Evolutionary conservation across 2,888 invertebrate genomes (phyloP), one percentile per base, ranked within the genome.

Genomic region (Proisotoma minuta): DNA sequence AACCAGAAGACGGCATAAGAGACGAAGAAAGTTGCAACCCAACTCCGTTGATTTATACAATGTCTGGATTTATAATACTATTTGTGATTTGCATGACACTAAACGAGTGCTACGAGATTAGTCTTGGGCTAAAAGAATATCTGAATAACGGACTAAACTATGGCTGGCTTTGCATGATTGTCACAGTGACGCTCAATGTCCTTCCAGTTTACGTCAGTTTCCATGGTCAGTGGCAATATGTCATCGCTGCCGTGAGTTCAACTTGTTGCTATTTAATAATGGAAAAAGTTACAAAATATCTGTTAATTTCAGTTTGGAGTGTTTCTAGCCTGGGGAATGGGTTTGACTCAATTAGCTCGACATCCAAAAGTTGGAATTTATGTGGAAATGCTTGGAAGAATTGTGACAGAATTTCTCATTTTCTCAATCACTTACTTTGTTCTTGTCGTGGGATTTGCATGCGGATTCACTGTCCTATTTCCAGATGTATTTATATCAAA

Each of bases 321-420:
- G 73, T 85, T 91, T 66, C 79, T 89, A 56, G 85, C 88, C 40
- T 91, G 91, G 91, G 77, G 89, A 5, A 90, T 91, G 76, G 78
- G 91, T n/a, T 89, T 91, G 89, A 86, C 90, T 84, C 84, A 91
- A 28, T 86, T 91, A 20, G 91, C 91, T 22, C 81, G 91, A 59
- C 90, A 91, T 78, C 91, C 91, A 40, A 87, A 87, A 71, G 90
- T 91, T 73, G 91, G 91, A 0, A 80, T 91, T 2, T 91, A 91
- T 75, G 87, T 91, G 20, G 90, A 91, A 79, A 91, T 91, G 91
- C 90, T 91, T 76, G 89, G 89, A 1, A 88, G 87, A 74, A 85
- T 91, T 59, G 20, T 66, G 22, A 29, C 48, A 28, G 43, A 58
- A 27, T 58, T 66, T 20, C 23, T 34, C 1, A 28, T 63, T 15